Percentiles rank a stretch among this genome's conserved stretches.
Evolutionary conservation across 2,888 invertebrate species (phyloP).

Genomic region (Trimorus sp.): DNA sequence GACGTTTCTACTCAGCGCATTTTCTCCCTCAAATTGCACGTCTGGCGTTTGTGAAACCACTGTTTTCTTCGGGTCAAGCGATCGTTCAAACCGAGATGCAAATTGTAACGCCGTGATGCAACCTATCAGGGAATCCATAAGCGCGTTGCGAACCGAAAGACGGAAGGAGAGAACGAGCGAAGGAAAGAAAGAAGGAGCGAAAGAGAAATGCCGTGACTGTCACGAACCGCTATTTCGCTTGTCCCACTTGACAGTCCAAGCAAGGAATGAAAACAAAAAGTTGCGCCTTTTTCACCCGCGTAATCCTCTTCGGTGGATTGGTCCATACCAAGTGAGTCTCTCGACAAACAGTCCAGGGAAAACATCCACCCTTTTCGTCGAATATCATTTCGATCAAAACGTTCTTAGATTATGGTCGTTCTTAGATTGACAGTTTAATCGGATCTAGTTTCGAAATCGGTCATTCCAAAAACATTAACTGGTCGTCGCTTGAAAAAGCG

Average conservation of each 20-base stretch:
- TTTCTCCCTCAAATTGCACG: constrained; percentile 56
- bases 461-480: too few species aligned
- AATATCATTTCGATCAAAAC: too few species aligned
- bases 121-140: constrained; percentile 41
- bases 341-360: constrained; percentile 6
- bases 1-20: constrained; percentile 43
- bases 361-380: too few species aligned
- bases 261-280: constrained; percentile 61
- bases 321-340: constrained; percentile 49
- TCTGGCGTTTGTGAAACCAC: not conserved
- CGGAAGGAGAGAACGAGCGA: constrained; percentile 5
- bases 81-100: constrained; percentile 54
- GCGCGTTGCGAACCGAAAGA: constrained; percentile 1
- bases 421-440: too few species aligned
- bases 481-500: too few species aligned
- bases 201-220: constrained; percentile 49
- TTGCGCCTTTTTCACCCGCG: constrained; percentile 41
- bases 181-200: not conserved
- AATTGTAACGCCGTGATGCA: constrained; percentile 49
- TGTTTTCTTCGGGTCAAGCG: constrained; percentile 43
- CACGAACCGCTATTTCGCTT: constrained; percentile 51
- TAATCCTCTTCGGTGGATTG: constrained; percentile 51
- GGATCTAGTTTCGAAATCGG: too few species aligned
- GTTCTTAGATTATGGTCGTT: too few species aligned
- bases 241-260: constrained; percentile 64